Percentiles rank a stretch among this genome's conserved stretches.
phyloP scores from a whole-genome alignment of 2,888 invertebrate genomes.

The Brachypalpus laphriformis region DNA sequence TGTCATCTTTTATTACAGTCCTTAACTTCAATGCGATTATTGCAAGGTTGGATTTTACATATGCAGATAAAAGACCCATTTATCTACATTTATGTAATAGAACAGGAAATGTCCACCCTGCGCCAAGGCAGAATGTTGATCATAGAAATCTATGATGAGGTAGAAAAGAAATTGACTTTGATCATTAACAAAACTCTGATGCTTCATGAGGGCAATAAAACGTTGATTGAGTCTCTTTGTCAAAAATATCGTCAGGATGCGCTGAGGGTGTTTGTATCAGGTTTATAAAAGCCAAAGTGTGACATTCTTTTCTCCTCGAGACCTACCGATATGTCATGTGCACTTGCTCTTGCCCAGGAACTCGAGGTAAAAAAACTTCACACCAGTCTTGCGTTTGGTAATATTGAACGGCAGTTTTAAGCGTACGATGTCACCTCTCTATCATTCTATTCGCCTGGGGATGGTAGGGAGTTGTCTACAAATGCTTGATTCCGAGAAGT shows the following conservation, averaged over 20 bases:
- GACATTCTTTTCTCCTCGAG: conserved; percentile 12
- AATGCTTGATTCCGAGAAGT: too few species aligned
- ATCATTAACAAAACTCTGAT: conserved; percentile 41
- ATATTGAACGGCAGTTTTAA: too few species aligned
- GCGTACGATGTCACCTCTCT: too few species aligned
- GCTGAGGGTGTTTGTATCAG: conserved; percentile 33
- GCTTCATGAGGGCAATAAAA: conserved; percentile 33
- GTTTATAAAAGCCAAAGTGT: conserved; percentile 38
- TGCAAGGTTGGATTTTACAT: not conserved
- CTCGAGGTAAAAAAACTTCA: too few species aligned
- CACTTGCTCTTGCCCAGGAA: conserved; percentile 6
- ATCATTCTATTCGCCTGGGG: too few species aligned
- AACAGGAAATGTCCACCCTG: conserved; percentile 31
- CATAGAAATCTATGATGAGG: conserved; percentile 40
- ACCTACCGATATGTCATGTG: conserved; percentile 32
- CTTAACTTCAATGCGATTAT: not conserved
- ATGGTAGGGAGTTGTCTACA: too few species aligned
- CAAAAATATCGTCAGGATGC: conserved; percentile 49
- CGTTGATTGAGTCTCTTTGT: conserved; percentile 30
- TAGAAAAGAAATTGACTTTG: conserved; percentile 12
- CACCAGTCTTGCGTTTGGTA: too few species aligned
- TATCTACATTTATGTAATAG: not conserved
- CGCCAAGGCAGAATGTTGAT: conserved; percentile 20
- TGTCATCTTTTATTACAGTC: not conserved
- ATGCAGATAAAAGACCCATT: not conserved